A percentile compares a stretch with the other conserved stretches of the same genome.
Conservation (phyloP, 2,888 invertebrate species). For the Aleiodes leptofemur region DNA sequence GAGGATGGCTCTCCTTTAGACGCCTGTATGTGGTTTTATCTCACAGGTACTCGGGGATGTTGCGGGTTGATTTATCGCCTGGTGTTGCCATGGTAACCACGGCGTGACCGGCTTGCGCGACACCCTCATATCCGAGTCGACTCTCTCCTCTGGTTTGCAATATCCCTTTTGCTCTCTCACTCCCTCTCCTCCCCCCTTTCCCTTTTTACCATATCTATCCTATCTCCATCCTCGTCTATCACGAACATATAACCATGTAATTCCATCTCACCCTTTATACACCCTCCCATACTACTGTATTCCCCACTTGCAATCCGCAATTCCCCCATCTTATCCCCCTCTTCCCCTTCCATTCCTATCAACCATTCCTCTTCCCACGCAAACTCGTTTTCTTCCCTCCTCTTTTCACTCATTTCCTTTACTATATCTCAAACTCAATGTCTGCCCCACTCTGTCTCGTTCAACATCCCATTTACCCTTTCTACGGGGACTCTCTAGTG, state of each 20-base stretch:
- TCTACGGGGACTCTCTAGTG: neutral
- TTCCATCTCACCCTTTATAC: conserved; percentile 24
- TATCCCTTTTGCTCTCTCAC: conserved; percentile 51
- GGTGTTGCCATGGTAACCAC: conserved; percentile 73
- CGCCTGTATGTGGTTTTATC: conserved; percentile 70
- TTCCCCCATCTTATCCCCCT: conserved; percentile 22
- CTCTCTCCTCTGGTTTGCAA: conserved; percentile 65
- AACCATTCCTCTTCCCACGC: conserved; percentile 18
- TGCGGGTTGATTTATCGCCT: conserved; percentile 74
- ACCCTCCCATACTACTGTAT: conserved; percentile 23
- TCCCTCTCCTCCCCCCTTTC: conserved; percentile 42
- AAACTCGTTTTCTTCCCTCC: conserved; percentile 5
- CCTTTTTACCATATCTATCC: conserved; percentile 6
- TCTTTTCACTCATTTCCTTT: conserved; percentile 10
- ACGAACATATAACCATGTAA: conserved; percentile 18
- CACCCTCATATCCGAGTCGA: conserved; percentile 72
- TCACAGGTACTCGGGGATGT: conserved; percentile 71
- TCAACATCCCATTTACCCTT: conserved; percentile 28
- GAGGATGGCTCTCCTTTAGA: conserved; percentile 33
- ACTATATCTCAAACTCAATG: conserved; percentile 20
- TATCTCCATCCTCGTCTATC: neutral
- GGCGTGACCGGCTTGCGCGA: conserved; percentile 74
- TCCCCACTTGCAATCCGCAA: conserved; percentile 35
- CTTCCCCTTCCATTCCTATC: neutral
- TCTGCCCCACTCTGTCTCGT: neutral